Conservation (phyloP, 2,113 vertebrate genomes). For the Anoplopoma fimbria region DNA sequence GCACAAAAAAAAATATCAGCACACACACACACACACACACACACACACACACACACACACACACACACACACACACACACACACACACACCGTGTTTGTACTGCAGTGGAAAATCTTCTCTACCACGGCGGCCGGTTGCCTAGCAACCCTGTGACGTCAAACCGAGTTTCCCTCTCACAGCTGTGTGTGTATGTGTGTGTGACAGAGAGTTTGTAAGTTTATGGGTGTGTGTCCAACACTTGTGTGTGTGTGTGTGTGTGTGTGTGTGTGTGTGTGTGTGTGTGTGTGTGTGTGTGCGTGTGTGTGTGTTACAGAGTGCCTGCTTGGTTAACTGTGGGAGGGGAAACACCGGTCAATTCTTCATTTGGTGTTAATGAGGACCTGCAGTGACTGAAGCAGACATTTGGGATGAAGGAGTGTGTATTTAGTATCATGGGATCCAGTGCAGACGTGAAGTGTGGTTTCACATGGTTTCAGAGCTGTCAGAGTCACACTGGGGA, state of each 20-base stretch:
- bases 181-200: conserved; percentile 68
- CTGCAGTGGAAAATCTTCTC: conserved; percentile 88
- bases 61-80: conserved; percentile 27
- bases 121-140: conserved; percentile 82
- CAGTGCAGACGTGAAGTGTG: conserved; percentile 24
- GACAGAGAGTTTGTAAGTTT: conserved; percentile 37
- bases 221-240: conserved; percentile 40
- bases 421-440: background rate
- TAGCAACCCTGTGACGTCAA: conserved; percentile 86
- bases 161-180: conserved; percentile 85
- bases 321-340: conserved; percentile 32
- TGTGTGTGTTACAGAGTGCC: conserved; percentile 12
- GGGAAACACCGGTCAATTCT: conserved; percentile 79
- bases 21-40: conserved; percentile 24
- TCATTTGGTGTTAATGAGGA: conserved; percentile 39
- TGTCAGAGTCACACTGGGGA: conserved; percentile 41
- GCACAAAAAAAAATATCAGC: conserved; percentile 14
- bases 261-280: background rate
- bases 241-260: conserved; percentile 20
- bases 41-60: conserved; percentile 29
- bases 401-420: conserved; percentile 15
- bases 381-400: background rate
- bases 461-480: conserved; percentile 35
- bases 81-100: conserved; percentile 54
- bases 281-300: conserved; percentile 13